These are phyloP conservation scores for Amaurobius ferox DNA, from an alignment of 2,888 invertebrate species.

Conservation along the genomic window DNA sequence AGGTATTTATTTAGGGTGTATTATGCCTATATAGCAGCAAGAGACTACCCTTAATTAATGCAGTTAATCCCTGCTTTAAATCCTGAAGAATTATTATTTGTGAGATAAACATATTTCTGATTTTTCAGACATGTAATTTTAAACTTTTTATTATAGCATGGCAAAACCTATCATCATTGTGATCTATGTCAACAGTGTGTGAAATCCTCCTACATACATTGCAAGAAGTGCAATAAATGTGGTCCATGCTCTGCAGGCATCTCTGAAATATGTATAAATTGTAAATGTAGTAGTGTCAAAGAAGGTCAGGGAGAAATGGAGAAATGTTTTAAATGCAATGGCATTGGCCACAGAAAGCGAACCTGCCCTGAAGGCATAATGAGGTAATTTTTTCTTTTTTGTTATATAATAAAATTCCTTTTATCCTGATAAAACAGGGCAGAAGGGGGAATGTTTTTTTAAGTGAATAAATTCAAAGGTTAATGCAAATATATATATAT, in stretches of 20 bases:
- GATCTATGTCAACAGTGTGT: conserved; percentile 85
- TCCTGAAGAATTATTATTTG: too few species aligned
- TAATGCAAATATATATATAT: background rate
- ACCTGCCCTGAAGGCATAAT: conserved; percentile 24
- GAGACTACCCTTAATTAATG: too few species aligned
- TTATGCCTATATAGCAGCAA: too few species aligned
- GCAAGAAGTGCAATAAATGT: conserved; percentile 83
- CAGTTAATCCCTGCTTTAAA: too few species aligned
- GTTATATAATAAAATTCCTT: too few species aligned
- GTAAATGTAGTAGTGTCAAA: conserved; percentile 78
- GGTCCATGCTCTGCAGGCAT: background rate
- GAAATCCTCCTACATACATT: conserved; percentile 90
- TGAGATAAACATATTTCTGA: too few species aligned
- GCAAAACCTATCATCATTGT: conserved; percentile 85
- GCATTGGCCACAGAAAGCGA: conserved; percentile 45
- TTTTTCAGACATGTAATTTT: too few species aligned
- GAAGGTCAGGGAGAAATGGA: background rate
- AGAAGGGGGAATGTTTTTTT: too few species aligned
- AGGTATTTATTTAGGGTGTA: too few species aligned
- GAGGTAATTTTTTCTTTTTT: conserved; percentile 24
- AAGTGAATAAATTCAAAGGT: background rate
- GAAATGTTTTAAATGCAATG: conserved; percentile 55
- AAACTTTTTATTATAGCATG: conserved; percentile 82
- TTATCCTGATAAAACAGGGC: too few species aligned
- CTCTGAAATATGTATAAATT: background rate